Percentiles rank a stretch among this genome's conserved stretches.
phyloP scores from a whole-genome alignment of 2,113 vertebrate genomes.

The Sturnus vulgaris region DNA sequence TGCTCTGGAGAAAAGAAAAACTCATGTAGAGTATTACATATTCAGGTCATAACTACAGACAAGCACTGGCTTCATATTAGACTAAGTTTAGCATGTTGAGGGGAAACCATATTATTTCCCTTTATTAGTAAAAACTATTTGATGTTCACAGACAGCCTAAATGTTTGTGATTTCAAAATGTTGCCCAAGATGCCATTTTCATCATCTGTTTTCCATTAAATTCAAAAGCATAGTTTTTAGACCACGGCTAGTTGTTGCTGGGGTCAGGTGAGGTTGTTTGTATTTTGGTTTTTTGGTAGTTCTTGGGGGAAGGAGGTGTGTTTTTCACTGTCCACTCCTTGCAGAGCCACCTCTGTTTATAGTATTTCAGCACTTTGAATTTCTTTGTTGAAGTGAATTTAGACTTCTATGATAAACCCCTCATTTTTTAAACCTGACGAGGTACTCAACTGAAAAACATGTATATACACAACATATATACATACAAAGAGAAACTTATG shows the following conservation, averaged over 20 bases:
- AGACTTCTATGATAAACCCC: neutral
- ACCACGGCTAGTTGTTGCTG: neutral
- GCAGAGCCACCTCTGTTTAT: neutral
- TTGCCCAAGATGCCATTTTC: neutral
- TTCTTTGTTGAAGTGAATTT: neutral
- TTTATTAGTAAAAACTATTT: neutral
- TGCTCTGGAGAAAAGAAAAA: neutral
- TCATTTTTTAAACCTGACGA: neutral
- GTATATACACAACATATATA: neutral
- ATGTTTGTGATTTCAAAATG: neutral
- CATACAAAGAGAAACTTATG: fast-evolving
- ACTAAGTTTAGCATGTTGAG: neutral
- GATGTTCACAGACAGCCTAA: neutral
- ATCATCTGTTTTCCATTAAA: neutral
- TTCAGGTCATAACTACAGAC: neutral
- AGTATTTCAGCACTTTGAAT: neutral
- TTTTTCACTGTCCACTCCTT: neutral
- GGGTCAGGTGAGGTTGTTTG: too few species aligned
- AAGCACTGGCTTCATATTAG: neutral
- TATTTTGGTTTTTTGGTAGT: neutral
- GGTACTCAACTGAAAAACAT: neutral
- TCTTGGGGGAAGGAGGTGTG: fast-evolving
- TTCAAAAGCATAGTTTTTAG: neutral
- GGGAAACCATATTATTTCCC: neutral
- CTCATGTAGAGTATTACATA: neutral